Base-by-base conservation (phyloP, 92 coral and sea anemone species). In the Epizoanthus stellaris region DNA sequence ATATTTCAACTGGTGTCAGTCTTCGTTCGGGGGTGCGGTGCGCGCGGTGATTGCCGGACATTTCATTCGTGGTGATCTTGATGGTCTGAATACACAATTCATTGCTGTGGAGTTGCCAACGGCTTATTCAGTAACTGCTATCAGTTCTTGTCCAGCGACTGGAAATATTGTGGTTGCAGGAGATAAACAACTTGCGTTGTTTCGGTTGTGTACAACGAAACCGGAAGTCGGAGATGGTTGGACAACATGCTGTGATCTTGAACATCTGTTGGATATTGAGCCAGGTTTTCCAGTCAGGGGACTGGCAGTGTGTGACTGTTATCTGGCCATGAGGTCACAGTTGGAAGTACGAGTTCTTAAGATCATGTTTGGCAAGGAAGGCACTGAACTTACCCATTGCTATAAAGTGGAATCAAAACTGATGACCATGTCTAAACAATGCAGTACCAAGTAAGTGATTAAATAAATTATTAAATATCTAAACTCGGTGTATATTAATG, bases 1-100 rank as follows among this genome's bases (percentile, higher is more conserved):
- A 25, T 97, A 97, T 84, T 97, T 92, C 82, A 97, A 95, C 87
- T 97, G 99, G 99, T 87, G 84, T 69, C 70, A 81, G 38, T 90
- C 95, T 4, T 81, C 43, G 11, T 57, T 66, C 5, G 93, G 80
- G 10, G 96, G 84, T 13, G 88, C 95, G 6, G 93, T 93, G 3
- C 92, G 93, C 17, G 90, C 92, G 0, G 85, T 88, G 10, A 91
- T 93, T 36, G 94, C 96, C 3, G 99, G 99, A 7, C 92, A 92
- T 70, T 96, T 98, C 6, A 58, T 85, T 19, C 69, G 79, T 6
- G 87, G 85, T 20, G 90, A 94, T 49, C 80, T 87, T 36, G 69
- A 82, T n/a, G 88, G 86, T 11, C 64, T 80, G 34, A 84, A 60
- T 52, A 60, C 75, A 20, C 89, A 85, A 38, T 94, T 94, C 21